Evolutionary conservation across 53 echinoderm and acorn worm genomes (phyloP).

Genomic region (Arbacia lixula): DNA sequence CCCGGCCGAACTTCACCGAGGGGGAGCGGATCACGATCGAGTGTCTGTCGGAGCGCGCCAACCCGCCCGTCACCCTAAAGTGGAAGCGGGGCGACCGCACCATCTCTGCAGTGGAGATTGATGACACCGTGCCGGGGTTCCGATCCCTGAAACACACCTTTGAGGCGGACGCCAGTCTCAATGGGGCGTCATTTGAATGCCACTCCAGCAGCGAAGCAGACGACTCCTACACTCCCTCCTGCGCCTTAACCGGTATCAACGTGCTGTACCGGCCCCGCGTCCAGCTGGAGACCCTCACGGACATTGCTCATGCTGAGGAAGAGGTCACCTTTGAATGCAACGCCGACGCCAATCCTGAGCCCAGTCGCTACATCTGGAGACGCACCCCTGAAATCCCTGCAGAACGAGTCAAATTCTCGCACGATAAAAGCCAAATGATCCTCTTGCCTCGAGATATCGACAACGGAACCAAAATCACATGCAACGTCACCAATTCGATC

Average conservation of each 20-base stretch:
- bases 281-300: slow-evolving; percentile 35
- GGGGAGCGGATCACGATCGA: slow-evolving; percentile 72
- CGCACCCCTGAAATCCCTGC: slow-evolving; percentile 58
- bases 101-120: slow-evolving; percentile 51
- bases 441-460: slow-evolving; percentile 56
- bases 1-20: slow-evolving; percentile 62
- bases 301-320: slow-evolving; percentile 43
- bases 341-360: slow-evolving; percentile 73
- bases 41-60: slow-evolving; percentile 83
- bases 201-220: slow-evolving; percentile 71
- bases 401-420: slow-evolving; percentile 33
- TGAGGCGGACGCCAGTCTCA: slow-evolving; percentile 44
- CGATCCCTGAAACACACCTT: slow-evolving; percentile 79
- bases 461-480: slow-evolving; percentile 71
- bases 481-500: slow-evolving; percentile 80
- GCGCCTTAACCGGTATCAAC: slow-evolving; percentile 67
- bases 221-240: slow-evolving; percentile 58
- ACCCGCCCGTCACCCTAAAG: slow-evolving; percentile 80
- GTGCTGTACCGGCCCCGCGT: slow-evolving; percentile 72
- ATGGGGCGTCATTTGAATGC: slow-evolving; percentile 84
- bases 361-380: slow-evolving; percentile 66
- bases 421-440: slow-evolving; percentile 59
- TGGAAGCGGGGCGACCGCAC: slow-evolving; percentile 67
- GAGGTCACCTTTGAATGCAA: slow-evolving; percentile 70
- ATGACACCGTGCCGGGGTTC: slow-evolving; percentile 63